These are phyloP conservation scores for Ooceraea biroi DNA, from an alignment of 1,140 invertebrate genomes.

Conservation along the genomic window DNA sequence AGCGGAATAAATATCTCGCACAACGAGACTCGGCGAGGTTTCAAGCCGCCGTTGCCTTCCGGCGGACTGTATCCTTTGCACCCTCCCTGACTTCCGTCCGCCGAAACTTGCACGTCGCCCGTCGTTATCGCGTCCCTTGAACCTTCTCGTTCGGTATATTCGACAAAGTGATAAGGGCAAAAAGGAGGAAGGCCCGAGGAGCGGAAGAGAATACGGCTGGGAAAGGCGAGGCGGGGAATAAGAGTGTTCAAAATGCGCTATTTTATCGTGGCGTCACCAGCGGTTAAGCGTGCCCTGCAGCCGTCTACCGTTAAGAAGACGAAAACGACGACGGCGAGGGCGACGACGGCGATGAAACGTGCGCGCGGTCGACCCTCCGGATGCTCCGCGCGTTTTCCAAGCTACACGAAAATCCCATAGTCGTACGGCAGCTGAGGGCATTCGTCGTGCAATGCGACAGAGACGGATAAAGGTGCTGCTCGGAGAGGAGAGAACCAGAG, in stretches of 20 bases:
- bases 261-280: slow-evolving; percentile 53
- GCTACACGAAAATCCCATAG: slow-evolving; percentile 72
- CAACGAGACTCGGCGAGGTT: not conserved
- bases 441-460: not conserved
- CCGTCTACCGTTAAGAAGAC: slow-evolving; percentile 52
- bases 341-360: slow-evolving; percentile 44
- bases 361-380: slow-evolving; percentile 3
- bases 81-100: slow-evolving; percentile 53
- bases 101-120: slow-evolving; percentile 62
- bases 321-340: slow-evolving; percentile 50
- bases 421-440: slow-evolving; percentile 11
- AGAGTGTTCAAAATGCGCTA: slow-evolving; percentile 54
- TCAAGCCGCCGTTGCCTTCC: slow-evolving; percentile 57
- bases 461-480: slow-evolving; percentile 52
- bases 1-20: slow-evolving; percentile 46
- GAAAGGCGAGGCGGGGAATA: not conserved
- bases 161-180: slow-evolving; percentile 33
- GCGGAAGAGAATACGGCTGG: not conserved
- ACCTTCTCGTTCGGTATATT: slow-evolving; percentile 25
- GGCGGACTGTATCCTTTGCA: slow-evolving; percentile 51
- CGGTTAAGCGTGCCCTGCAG: slow-evolving; percentile 48
- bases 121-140: slow-evolving; percentile 65
- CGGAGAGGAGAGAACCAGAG: slow-evolving; percentile 11
- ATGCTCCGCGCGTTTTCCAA: slow-evolving; percentile 25
- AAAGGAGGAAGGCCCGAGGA: not conserved